Base-by-base conservation (phyloP, 2,888 invertebrate genomes). In the Steinernema carpocapsae region DNA sequence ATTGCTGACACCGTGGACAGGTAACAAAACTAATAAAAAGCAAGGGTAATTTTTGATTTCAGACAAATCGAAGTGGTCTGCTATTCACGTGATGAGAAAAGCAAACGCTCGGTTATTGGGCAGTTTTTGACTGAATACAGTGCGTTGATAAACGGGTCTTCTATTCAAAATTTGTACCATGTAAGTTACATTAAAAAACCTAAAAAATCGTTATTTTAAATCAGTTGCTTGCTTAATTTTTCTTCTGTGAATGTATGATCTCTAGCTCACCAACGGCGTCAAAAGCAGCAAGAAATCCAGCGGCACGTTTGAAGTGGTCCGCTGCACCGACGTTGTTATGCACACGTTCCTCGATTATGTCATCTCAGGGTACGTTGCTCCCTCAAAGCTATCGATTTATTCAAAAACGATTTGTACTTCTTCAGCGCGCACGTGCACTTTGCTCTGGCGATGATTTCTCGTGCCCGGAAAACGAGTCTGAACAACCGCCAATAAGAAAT, bases 331-430 rank as follows among this genome's bases (percentile, higher is more conserved):
- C 70, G 86, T 85, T 26, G 79, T 82, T 14, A 79, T 85, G 59
- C 84, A 81, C 45, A 84, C 84, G 0, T 86, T 86, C 70, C 76
- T 86, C 37, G 86, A 86, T 74, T 86, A 83, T 76, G 80, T 86
- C 71, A 72, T 73, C 42, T 52, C 82, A 0, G 80, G 80, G 74
- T 78, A 74, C 6, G 26, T 42, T n/a, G 42, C 29, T 37, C n/a
- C 42, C 29, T 75, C 26, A 10, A 42, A 72, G 29, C n/a, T 10
- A 71, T 56, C 56, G 22, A 76, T 42, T 56, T 56, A n/a, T n/a
- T 32, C 24, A 29, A n/a, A 73, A 22, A 43, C n/a, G n/a, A 19
- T 77, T 37, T 71, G 26, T 32, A 43, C 48, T 72, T 72, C 79
- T 83, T 22, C 81, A 84, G 80, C 42, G 77, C 80, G n/a, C 29